Conservation (phyloP, 92 coral and sea anemone genomes). For the Desmophyllum pertusum region DNA sequence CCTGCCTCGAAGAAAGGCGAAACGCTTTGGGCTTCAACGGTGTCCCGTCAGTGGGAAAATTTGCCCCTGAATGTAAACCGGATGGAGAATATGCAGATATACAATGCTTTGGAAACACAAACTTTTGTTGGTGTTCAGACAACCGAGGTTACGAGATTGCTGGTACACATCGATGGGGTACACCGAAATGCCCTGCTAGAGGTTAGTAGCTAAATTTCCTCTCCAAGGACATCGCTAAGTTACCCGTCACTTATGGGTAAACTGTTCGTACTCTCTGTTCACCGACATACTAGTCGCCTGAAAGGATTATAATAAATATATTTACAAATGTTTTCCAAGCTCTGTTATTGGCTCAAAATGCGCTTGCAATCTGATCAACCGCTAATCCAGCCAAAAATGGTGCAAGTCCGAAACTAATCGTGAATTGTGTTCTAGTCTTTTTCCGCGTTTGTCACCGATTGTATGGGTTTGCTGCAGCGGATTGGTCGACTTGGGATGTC, state of each 20-base stretch:
- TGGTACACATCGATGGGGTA: constrained; percentile 74
- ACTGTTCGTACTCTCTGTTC: no score
- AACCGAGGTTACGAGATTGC: constrained; percentile 62
- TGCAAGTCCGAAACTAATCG: no score
- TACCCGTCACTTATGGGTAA: background rate
- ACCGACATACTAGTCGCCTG: no score
- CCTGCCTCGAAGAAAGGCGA: constrained; percentile 62
- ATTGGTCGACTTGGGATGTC: no score
- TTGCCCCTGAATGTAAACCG: constrained; percentile 77
- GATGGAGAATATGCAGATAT: constrained; percentile 61
- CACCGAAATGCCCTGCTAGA: constrained; percentile 42
- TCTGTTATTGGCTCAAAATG: background rate
- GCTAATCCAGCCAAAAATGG: no score
- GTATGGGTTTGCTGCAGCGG: no score
- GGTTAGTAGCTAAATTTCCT: constrained; percentile 18
- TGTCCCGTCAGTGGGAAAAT: constrained; percentile 74
- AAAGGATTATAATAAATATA: no score
- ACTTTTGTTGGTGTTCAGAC: constrained; percentile 85
- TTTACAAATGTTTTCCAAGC: no score
- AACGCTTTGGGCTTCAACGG: constrained; percentile 66
- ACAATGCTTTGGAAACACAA: constrained; percentile 67
- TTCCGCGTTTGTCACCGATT: background rate
- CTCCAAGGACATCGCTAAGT: background rate
- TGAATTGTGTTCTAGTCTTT: no score
- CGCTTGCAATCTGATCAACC: background rate